A percentile compares a stretch with the other conserved stretches of the same genome.
phyloP scores from a whole-genome alignment of 2,888 invertebrate species.

The Drosophila bunnanda region DNA sequence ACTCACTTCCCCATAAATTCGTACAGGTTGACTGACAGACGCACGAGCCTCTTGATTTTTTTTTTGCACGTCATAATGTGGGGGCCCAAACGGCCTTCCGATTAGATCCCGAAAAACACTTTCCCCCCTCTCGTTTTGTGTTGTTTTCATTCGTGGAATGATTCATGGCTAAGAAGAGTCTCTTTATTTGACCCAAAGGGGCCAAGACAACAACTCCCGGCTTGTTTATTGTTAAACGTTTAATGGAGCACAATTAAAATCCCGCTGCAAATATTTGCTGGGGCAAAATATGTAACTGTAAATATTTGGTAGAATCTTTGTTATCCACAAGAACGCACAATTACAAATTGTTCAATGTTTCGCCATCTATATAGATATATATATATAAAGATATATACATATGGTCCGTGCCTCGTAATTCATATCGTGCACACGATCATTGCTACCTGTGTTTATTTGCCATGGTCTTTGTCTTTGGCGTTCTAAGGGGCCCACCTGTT shows the following conservation, averaged over 20 bases:
- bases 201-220: conserved; percentile 48
- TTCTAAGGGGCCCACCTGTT: conserved; percentile 32
- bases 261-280: conserved; percentile 58
- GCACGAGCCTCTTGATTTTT: conserved; percentile 32
- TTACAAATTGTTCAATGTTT: conserved; percentile 76
- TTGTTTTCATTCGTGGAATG: conserved; percentile 29
- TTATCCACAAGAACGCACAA: conserved; percentile 68
- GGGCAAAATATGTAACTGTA: conserved; percentile 61
- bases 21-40: conserved; percentile 63
- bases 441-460: conserved; percentile 77
- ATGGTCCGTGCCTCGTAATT: conserved; percentile 12
- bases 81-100: conserved; percentile 48
- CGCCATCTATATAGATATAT: conserved; percentile 20
- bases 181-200: conserved; percentile 63
- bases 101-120: conserved; percentile 58
- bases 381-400: neutral
- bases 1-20: conserved; percentile 69
- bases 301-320: conserved; percentile 63
- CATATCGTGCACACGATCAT: conserved; percentile 40
- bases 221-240: conserved; percentile 42
- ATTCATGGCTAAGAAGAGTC: conserved; percentile 22
- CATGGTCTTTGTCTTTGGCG: conserved; percentile 48
- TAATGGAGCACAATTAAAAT: conserved; percentile 53
- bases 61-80: conserved; percentile 70
- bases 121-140: conserved; percentile 33